A percentile compares a stretch with the other conserved stretches of the same genome.
phyloP scores from a whole-genome alignment of 64 coral and sea anemone genomes.

The Hydrozoanthus tunicans region DNA sequence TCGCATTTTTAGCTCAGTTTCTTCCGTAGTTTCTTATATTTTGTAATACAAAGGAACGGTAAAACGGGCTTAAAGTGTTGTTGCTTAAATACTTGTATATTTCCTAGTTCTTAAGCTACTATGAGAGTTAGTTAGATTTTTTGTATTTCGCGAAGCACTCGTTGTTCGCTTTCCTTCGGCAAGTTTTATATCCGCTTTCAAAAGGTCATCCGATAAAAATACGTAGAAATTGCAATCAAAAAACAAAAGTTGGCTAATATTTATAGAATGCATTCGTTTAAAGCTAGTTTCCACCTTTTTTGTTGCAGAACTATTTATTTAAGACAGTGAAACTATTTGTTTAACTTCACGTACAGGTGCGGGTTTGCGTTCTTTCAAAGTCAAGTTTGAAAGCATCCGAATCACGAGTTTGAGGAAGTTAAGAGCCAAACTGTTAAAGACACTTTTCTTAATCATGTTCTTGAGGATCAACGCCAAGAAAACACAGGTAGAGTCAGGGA shows the following conservation, averaged over 20 bases:
- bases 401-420: constrained; percentile 9
- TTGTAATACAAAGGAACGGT: not conserved
- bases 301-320: not conserved
- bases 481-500: not conserved
- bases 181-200: constrained; percentile 56
- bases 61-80: not conserved
- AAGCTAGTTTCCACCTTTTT: not conserved
- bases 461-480: not conserved
- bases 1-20: not conserved
- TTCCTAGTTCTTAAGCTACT: not conserved
- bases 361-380: constrained; percentile 34
- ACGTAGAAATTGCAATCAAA: not conserved
- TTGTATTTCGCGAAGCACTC: not conserved
- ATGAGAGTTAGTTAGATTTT: not conserved
- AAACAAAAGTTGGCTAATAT: not conserved
- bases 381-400: constrained; percentile 16
- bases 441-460: not conserved
- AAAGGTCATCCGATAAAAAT: constrained; percentile 44
- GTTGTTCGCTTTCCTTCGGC: constrained; percentile 48
- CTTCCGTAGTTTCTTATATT: not conserved
- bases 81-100: not conserved
- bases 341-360: not conserved
- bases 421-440: not conserved
- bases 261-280: not conserved
- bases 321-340: not conserved